Evolutionary conservation across 2,113 vertebrate species (phyloP).

Genomic region (Gallinago media): DNA sequence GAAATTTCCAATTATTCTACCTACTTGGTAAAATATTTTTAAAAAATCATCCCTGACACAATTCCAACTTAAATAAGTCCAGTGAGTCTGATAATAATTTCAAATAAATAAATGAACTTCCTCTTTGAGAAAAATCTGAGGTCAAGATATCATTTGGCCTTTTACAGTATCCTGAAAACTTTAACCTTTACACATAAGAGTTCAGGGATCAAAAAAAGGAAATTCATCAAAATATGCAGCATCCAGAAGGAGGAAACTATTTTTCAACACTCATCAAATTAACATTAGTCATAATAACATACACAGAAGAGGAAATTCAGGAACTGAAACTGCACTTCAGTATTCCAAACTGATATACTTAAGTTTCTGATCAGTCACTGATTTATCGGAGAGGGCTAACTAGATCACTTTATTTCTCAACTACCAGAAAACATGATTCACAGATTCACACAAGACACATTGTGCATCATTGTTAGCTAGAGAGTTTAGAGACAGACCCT

Average conservation of each 20-base stretch:
- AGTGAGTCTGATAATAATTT: neutral
- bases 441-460: neutral
- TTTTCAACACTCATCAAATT: neutral
- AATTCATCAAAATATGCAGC: neutral
- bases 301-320: neutral
- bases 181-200: neutral
- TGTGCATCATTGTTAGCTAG: neutral
- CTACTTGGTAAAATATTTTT: neutral
- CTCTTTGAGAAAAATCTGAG: neutral
- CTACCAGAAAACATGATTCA: neutral
- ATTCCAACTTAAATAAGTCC: neutral
- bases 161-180: neutral
- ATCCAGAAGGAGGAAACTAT: neutral
- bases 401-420: neutral
- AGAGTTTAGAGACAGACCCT: neutral
- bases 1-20: neutral
- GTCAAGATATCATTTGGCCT: neutral
- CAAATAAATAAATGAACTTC: neutral
- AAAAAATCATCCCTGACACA: neutral
- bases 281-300: neutral
- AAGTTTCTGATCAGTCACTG: neutral
- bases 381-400: neutral
- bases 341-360: neutral
- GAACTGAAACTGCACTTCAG: neutral
- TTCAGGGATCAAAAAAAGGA: neutral